These are phyloP conservation scores for Tenodera sinensis DNA, from an alignment of 2,888 invertebrate species.

Conservation along the genomic window DNA sequence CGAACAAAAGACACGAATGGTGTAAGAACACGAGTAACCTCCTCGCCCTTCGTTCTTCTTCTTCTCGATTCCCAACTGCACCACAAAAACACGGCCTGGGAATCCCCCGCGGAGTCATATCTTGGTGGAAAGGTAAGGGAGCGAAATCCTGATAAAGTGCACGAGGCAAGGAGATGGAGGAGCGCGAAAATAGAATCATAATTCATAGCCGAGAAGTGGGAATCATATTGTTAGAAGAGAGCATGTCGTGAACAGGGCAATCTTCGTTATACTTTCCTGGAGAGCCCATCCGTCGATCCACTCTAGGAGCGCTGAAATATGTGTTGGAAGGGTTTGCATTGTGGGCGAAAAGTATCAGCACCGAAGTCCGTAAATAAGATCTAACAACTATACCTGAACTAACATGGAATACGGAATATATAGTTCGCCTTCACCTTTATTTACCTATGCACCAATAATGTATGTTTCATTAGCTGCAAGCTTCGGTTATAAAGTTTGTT, in stretches of 20 bases:
- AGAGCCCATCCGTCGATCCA: not conserved
- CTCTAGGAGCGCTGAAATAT: not conserved
- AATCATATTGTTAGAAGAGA: not conserved
- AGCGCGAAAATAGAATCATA: not conserved
- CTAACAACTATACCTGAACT: no score
- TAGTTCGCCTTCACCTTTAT: no score
- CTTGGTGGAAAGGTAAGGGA: not conserved
- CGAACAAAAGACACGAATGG: not conserved
- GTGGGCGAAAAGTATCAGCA: not conserved
- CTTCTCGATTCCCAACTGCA: not conserved
- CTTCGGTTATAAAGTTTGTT: no score
- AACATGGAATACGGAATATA: no score
- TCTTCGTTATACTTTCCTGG: not conserved
- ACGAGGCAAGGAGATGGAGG: not conserved
- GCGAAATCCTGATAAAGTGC: not conserved
- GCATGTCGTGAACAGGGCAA: not conserved
- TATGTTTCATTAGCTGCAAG: no score
- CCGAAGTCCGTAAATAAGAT: no score
- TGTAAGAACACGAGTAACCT: not conserved
- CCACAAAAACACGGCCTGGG: not conserved
- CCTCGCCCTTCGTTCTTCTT: not conserved
- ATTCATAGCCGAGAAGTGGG: not conserved
- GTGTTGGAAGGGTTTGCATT: not conserved
- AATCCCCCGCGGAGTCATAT: not conserved
- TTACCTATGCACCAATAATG: no score